Evolutionary conservation across 2,888 invertebrate genomes (phyloP).

Genomic region (Synanthedon andrenaeformis): DNA sequence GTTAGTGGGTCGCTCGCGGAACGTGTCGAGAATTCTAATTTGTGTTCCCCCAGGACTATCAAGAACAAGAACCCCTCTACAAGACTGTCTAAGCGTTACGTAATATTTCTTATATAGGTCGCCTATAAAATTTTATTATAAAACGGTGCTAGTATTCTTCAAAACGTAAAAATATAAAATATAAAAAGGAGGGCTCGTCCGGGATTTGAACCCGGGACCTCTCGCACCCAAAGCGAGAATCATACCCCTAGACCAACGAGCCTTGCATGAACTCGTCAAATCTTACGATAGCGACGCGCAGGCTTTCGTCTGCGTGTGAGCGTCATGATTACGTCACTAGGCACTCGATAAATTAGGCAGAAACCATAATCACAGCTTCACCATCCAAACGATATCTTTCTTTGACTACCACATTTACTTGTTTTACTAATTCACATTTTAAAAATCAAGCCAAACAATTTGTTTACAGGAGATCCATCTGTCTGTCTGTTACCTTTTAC

Average conservation of each 20-base stretch:
- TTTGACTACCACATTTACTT: too few relatives aligned
- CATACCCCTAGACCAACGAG: constrained; percentile 73
- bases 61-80: neutral
- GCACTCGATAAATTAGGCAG: neutral
- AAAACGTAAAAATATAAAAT: too few relatives aligned
- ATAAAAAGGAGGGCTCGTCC: constrained; percentile 59
- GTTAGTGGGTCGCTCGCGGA: constrained; percentile 30
- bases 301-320: neutral
- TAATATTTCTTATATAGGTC: neutral
- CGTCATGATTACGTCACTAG: neutral
- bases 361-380: too few relatives aligned
- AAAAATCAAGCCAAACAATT: too few relatives aligned
- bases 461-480: too few relatives aligned
- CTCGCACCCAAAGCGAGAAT: constrained; percentile 73
- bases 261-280: constrained; percentile 22
- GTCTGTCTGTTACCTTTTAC: too few relatives aligned
- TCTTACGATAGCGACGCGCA: constrained; percentile 16
- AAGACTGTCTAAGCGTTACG: constrained; percentile 1
- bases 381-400: too few relatives aligned
- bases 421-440: too few relatives aligned
- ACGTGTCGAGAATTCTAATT: constrained; percentile 33
- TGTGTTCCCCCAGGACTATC: constrained; percentile 2
- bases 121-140: too few relatives aligned
- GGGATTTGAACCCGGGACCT: constrained; percentile 73
- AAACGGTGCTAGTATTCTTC: too few relatives aligned